These are phyloP conservation scores for Clarias fuscus DNA, from an alignment of 2,797 vertebrate genomes.

Conservation along the genomic window DNA sequence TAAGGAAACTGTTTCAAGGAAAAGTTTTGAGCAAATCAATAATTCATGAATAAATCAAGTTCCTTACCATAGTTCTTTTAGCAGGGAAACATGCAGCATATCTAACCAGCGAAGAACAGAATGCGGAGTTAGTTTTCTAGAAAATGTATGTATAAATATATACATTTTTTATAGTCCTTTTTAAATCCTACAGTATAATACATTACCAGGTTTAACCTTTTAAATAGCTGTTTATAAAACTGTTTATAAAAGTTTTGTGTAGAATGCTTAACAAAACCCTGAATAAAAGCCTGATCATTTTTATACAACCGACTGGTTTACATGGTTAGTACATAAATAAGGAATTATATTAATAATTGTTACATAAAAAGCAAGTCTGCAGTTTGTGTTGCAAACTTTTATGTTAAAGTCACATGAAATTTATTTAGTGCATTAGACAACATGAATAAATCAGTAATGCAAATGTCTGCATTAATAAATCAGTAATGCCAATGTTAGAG, in stretches of 20 bases:
- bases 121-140: neutral
- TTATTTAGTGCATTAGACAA: neutral
- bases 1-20: constrained; percentile 9
- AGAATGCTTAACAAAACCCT: neutral
- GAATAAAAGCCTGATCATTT: neutral
- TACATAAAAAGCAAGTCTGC: neutral
- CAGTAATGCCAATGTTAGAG: neutral
- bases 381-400: neutral
- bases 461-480: neutral
- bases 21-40: constrained; percentile 15
- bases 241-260: neutral
- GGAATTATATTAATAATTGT: neutral
- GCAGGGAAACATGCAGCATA: neutral
- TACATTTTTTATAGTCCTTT: neutral
- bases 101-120: neutral
- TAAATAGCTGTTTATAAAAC: neutral
- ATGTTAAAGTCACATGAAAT: neutral
- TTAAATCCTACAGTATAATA: neutral
- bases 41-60: constrained; percentile 22
- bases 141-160: neutral
- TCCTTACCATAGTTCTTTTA: neutral
- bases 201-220: neutral
- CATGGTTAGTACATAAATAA: neutral
- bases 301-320: neutral
- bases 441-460: neutral